Evolutionary conservation across 2,113 vertebrate species (phyloP), one percentile per base, ranked within the genome.

Genomic region (Tricholaema leucomelas): DNA sequence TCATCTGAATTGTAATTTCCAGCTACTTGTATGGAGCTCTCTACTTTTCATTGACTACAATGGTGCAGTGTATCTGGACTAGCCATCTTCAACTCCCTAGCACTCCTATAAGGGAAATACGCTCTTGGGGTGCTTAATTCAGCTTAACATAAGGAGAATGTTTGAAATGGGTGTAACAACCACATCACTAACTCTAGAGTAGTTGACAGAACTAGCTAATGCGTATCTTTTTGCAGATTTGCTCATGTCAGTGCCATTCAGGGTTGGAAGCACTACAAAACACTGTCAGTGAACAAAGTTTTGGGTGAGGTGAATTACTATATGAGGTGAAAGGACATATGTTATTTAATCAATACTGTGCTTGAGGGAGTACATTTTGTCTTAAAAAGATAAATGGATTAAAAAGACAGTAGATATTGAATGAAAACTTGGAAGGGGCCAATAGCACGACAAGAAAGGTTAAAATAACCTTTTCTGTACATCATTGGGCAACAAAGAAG

Each of bases 381-480:
- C 77, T 46, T 61, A 16, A 80, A 90, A 96, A 95, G 95, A 96
- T 91, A 88, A 96, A 93, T 96, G 64, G 46, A 92, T 95, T 93
- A 54, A 90, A 93, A 84, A 97, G 90, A 78, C 79, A 82, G 67
- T 70, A 83, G 77, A 30, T 86, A 88, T 91, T 60, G 73, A 35
- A 85, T 92, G 84, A 85, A 94, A 78, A 86, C 72, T 90, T 66
- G 81, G 71, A 88, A 83, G 44, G 82, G 66, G 74, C 80, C 92
- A 91, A 44, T 80, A 85, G 46, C 40, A 48, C 67, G 77, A 91
- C 89, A 92, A 64, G 83, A 91, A 97, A 96, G 87, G 91, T 96
- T 91, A 91, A 92, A 80, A 60, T 28, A 71, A 91, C 75, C 75
- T 95, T 96, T 91, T 89, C 71, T 91, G 63, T 93, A 50, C 78